Evolutionary conservation across 2,113 vertebrate species (phyloP).

Genomic region (Dicaeum eximium): DNA sequence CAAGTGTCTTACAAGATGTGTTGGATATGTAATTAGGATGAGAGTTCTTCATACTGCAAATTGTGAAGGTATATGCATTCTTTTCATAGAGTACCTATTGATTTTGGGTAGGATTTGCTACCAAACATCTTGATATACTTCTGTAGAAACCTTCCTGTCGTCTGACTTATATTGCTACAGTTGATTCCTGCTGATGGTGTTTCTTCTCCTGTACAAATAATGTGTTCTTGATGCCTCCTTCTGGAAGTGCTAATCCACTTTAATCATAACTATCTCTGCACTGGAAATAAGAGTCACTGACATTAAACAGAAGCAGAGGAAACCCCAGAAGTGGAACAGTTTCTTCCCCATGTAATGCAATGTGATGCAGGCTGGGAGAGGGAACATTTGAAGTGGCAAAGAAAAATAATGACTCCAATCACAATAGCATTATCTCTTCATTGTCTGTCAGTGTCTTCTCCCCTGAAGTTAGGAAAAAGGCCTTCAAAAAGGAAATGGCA

Average conservation of each 20-base stretch:
- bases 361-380: not conserved
- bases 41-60: not conserved
- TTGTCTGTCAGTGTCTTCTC: not conserved
- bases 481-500: not conserved
- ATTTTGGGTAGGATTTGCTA: not conserved
- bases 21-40: not conserved
- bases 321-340: not conserved
- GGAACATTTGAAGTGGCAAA: not conserved
- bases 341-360: not conserved
- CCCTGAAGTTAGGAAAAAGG: not conserved
- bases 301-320: not conserved
- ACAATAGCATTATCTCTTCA: not conserved
- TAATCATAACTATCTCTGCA: not conserved
- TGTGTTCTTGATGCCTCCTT: not conserved
- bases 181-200: not conserved
- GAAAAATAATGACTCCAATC: not conserved
- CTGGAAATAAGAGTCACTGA: not conserved
- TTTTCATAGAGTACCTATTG: not conserved
- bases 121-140: not conserved
- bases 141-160: not conserved
- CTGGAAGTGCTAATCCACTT: not conserved
- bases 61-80: accelerated
- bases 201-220: not conserved
- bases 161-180: not conserved
- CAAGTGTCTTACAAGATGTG: not conserved